Evolutionary conservation across 2,113 vertebrate genomes (phyloP).

Genomic region (Pampusana beccarii): DNA sequence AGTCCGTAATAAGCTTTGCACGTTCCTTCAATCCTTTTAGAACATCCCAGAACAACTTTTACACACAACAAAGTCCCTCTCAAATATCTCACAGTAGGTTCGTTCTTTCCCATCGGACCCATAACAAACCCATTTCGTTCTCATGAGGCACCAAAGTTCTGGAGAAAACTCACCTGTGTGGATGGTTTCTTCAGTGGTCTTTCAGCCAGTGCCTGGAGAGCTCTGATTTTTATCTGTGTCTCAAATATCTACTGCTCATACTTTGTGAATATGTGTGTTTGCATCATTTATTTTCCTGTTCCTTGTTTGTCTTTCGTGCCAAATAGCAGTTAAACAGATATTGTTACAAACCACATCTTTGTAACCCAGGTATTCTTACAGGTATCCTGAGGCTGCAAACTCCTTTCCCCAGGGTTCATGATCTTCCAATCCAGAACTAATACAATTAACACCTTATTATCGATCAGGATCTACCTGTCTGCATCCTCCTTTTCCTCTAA

Average conservation of each 20-base stretch:
- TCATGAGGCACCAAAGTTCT: background rate
- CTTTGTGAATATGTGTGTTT: background rate
- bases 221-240: background rate
- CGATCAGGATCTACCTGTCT: background rate
- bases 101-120: background rate
- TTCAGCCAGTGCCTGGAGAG: background rate
- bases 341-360: background rate
- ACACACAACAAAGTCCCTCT: background rate
- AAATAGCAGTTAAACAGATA: background rate
- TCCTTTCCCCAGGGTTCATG: background rate
- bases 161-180: background rate
- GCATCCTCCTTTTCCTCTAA: background rate
- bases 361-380: background rate
- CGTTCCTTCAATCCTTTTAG: background rate
- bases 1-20: background rate
- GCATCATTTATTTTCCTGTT: background rate
- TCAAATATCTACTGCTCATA: background rate
- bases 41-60: background rate
- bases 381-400: background rate
- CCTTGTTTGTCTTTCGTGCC: background rate
- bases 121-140: background rate
- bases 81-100: fast-evolving
- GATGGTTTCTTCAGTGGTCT: background rate
- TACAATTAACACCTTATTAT: background rate
- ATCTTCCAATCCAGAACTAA: background rate